These are phyloP conservation scores for Hanleya hanleyi DNA, from an alignment of 2,888 invertebrate species.

Conservation along the genomic window DNA sequence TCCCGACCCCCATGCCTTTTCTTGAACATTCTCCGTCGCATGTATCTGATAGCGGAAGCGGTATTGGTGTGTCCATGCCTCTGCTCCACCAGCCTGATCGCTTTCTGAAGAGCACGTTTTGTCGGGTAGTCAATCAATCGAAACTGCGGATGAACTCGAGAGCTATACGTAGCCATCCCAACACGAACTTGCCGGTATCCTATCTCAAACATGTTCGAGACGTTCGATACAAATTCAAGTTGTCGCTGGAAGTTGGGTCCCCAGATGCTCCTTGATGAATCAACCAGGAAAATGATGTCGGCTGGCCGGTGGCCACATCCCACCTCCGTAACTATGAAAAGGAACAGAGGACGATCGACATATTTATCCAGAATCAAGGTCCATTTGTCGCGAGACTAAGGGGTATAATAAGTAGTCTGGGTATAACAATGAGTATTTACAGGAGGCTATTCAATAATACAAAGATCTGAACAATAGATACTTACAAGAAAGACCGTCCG, in stretches of 20 bases:
- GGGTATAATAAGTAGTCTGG: too few relatives aligned
- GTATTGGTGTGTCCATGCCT: background rate
- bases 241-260: background rate
- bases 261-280: conserved; percentile 6
- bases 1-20: conserved; percentile 42
- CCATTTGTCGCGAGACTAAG: too few relatives aligned
- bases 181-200: background rate
- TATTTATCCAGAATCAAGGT: too few relatives aligned
- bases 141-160: conserved; percentile 42
- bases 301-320: conserved; percentile 13
- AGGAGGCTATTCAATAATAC: too few relatives aligned
- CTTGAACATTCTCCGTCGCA: conserved; percentile 51
- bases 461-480: too few relatives aligned
- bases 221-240: background rate
- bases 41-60: conserved; percentile 13
- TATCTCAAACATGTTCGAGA: conserved; percentile 4
- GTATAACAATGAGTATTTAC: too few relatives aligned
- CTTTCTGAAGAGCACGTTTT: conserved; percentile 37
- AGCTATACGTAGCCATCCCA: background rate
- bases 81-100: conserved; percentile 40
- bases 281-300: conserved; percentile 10
- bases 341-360: too few relatives aligned
- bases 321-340: background rate
- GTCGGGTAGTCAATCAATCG: conserved; percentile 45
- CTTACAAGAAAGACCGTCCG: too few relatives aligned